phyloP scores from a whole-genome alignment of 1,140 invertebrate genomes.

The Brachionus calyciflorus region DNA sequence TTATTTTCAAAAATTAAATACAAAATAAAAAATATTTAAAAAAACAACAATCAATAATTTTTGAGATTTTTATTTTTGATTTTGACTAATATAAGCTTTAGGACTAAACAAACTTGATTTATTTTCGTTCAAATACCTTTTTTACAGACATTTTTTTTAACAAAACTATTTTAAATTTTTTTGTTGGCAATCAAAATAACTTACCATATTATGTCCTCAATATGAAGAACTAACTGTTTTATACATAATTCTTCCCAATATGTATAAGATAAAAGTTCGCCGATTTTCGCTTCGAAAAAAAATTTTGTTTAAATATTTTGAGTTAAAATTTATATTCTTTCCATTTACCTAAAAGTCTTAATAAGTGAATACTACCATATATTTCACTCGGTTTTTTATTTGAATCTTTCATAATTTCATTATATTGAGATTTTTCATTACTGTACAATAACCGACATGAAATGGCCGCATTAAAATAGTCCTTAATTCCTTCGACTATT shows the following conservation, averaged over 20 bases:
- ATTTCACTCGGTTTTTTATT: slow-evolving; percentile 28
- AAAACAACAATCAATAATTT: too few relatives aligned
- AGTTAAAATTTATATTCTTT: neutral
- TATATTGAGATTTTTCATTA: slow-evolving; percentile 5
- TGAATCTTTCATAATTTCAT: slow-evolving; percentile 32
- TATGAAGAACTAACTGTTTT: slow-evolving; percentile 35
- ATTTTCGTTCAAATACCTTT: slow-evolving; percentile 43
- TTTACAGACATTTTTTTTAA: too few relatives aligned
- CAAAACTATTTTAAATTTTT: neutral
- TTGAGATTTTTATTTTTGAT: slow-evolving; percentile 27
- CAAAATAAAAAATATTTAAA: too few relatives aligned
- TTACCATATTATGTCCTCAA: slow-evolving; percentile 32
- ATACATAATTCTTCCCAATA: slow-evolving; percentile 43
- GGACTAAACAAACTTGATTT: slow-evolving; percentile 35
- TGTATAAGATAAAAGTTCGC: slow-evolving; percentile 38
- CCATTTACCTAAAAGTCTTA: slow-evolving; percentile 37
- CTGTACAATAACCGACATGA: slow-evolving; percentile 2
- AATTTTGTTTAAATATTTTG: too few relatives aligned
- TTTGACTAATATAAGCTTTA: slow-evolving; percentile 9
- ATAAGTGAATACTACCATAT: slow-evolving; percentile 15
- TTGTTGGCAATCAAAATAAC: neutral
- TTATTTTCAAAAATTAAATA: neutral
- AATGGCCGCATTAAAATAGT: slow-evolving; percentile 34
- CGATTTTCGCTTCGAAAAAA: slow-evolving; percentile 25
- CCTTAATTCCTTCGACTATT: slow-evolving; percentile 42